Base-by-base conservation (phyloP, 2,113 vertebrate genomes). In the Scopus umbretta region DNA sequence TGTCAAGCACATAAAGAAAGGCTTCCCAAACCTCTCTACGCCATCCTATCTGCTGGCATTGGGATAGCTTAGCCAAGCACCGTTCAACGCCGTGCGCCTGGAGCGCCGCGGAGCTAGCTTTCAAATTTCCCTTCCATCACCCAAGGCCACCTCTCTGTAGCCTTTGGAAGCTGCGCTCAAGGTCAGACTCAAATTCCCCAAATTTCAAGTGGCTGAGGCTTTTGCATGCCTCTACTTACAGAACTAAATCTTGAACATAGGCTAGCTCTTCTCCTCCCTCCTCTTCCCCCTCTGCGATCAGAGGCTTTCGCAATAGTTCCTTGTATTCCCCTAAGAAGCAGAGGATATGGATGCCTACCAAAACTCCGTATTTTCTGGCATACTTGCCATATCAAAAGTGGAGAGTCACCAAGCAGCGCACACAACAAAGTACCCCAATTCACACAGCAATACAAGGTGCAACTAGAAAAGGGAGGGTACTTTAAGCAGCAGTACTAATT, bases 201-300 rank as follows among this genome's bases (percentile, higher is more conserved):
- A 38, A 62, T 27, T 27, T n/a, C 50, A 66, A 13, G 11, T 1
- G 26, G 50, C 11, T 1, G 0, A 88, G 45, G 4, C n/a, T 67
- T 58, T 40, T 27, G 29, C 19, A 12, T 2, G 21, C 2, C 0
- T 3, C 5, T 8, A 21, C 5, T 18, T n/a, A 2, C 0, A 40
- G 73, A 55, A 53, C 7, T 8, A 67, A 71, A 66, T 25, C 45
- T 16, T 18, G n/a, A 6, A 17, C 5, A 2, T 7, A 19, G 61
- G 13, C 5, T 23, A 26, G 6, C 52, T 9, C 10, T 56, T 53
- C 65, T 26, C 17, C 38, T 13, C 9, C 3, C 2, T 61, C 25
- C 22, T 38, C n/a, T 10, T 17, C 17, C 45, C 52, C 22, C 15
- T 66, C 17, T 45, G 38, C 9, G 25, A 67, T 5, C 18, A 36